Base-by-base conservation (phyloP, 1,140 invertebrate genomes). In the Linepithema humile region DNA sequence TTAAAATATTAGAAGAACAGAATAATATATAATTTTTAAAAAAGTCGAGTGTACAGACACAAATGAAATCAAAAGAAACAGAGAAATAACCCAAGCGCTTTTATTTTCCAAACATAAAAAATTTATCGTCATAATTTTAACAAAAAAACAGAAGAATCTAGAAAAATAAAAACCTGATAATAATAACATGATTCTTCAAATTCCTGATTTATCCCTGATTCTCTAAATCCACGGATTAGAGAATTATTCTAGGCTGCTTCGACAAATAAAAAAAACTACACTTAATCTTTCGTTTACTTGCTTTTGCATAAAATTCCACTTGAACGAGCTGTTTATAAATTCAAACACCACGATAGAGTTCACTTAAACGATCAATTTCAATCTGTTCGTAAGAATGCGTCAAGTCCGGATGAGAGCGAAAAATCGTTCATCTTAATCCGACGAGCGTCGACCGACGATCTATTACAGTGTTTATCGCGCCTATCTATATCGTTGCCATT, bases 401-500 rank as follows among this genome's bases (percentile, higher is more conserved):
- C 45, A 75, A 9, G 15, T 6, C 15, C 15, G 17, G 17, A 29
- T 12, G 17, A 65, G 23, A 78, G 12, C 9, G 20, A 67, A n/a
- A 50, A 50, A 77, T 53, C 60, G 9, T 53, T 2, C 20, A 38
- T 78, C 32, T 50, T 50, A 50, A 65, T 65, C 38, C 32, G 48
- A 67, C 32, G 35, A n/a, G 0, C 3, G 7, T 43, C 60, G 60
- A 65, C 50, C 12, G 23, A 38, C 6, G 23, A 55, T 78, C 75
- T 29, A 50, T 67, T 43, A 35, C 3, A 23, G 3, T 20, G 32
- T 53, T 78, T 67, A 78, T 78, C 45, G 15, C 43, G 15, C 38
- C 45, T 7, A 20, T 65, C 59, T 50, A n/a, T 10, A 29, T 29
- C 17, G 17, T 53, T 29, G 23, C 45, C 45, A 53, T 29, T 78